These are phyloP conservation scores for Panthera tigris DNA, from an alignment of 2,113 vertebrate genomes.

Conservation along the genomic window DNA sequence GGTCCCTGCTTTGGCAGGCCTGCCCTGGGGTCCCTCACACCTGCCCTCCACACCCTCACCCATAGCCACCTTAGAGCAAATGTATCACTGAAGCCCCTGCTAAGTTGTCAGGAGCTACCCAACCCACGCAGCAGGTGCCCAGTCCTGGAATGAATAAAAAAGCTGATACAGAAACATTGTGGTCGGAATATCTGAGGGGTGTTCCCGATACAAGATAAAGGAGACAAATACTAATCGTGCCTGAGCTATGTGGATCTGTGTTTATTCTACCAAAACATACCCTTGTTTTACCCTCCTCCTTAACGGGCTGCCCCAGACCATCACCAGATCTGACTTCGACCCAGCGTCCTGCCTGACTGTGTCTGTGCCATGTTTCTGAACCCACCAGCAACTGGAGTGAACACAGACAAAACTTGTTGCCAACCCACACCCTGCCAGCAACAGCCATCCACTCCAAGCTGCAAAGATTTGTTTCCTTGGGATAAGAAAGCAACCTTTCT, in stretches of 20 bases:
- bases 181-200: not conserved
- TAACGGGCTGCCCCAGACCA: not conserved
- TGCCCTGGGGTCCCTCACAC: not conserved
- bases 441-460: not conserved
- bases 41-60: not conserved
- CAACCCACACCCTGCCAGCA: not conserved
- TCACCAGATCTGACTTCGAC: not conserved
- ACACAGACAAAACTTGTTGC: not conserved
- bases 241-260: not conserved
- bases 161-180: not conserved
- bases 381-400: not conserved
- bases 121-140: not conserved
- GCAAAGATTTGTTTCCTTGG: not conserved
- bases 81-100: not conserved
- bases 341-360: not conserved
- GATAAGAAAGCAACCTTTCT: not conserved
- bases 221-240: not conserved
- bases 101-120: not conserved
- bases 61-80: not conserved
- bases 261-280: not conserved
- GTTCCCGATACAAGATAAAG: not conserved
- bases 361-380: fast-evolving
- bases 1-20: not conserved
- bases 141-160: not conserved
- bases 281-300: not conserved